Conservation (phyloP, 2,113 vertebrate species). For the Erythrolamprus reginae region DNA sequence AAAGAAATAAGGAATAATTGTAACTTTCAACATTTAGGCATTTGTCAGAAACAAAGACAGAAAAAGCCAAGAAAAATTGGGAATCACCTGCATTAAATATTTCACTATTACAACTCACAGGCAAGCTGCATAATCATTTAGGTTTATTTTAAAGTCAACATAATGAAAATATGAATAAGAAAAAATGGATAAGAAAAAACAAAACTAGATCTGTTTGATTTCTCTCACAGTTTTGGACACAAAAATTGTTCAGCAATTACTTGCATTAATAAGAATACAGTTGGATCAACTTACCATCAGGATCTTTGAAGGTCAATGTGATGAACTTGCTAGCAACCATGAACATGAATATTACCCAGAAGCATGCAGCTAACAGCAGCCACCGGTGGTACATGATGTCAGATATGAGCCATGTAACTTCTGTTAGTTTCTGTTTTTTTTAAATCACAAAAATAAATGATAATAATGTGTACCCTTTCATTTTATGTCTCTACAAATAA, state of each 20-base stretch:
- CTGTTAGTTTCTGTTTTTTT: slow-evolving; percentile 53
- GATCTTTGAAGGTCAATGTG: slow-evolving; percentile 80
- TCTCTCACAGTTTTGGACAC: background rate
- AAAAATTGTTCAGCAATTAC: background rate
- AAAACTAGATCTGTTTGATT: background rate
- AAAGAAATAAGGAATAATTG: background rate
- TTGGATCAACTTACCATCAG: slow-evolving; percentile 74
- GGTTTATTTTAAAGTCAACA: background rate
- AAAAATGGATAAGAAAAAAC: background rate
- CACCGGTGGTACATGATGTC: slow-evolving; percentile 94
- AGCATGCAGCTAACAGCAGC: slow-evolving; percentile 91
- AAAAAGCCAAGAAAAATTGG: background rate
- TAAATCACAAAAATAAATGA: slow-evolving; percentile 42
- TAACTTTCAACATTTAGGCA: background rate
- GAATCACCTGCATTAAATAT: background rate
- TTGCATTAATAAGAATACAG: slow-evolving; percentile 20
- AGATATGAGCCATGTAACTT: slow-evolving; percentile 60
- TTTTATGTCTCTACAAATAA: background rate
- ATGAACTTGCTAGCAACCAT: slow-evolving; percentile 94
- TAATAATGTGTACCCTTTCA: background rate
- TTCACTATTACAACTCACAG: background rate
- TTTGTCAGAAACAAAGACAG: background rate
- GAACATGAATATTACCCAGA: slow-evolving; percentile 96
- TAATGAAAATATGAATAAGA: no score
- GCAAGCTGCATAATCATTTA: background rate